Conservation (phyloP, 2,113 vertebrate genomes). For the Catharus minimus region DNA sequence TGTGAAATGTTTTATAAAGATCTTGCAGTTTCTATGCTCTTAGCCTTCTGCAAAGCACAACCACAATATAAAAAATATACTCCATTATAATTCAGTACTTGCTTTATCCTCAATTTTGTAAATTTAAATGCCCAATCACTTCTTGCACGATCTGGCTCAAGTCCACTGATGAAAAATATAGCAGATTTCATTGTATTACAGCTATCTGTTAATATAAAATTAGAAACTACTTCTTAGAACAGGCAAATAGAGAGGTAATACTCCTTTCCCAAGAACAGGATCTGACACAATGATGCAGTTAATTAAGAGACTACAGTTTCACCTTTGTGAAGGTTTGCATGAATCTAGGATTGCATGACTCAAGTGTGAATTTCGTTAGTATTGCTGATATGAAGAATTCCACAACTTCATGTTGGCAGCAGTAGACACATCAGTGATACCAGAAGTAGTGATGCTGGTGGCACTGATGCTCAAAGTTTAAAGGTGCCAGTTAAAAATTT, state of each 20-base stretch:
- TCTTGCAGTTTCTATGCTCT: neutral
- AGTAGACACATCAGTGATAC: neutral
- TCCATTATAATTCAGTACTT: neutral
- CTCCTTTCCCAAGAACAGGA: fast-evolving
- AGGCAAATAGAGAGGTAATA: neutral
- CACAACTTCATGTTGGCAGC: neutral
- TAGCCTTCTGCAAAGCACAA: neutral
- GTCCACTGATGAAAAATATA: neutral
- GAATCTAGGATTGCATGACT: neutral
- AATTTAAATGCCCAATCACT: neutral
- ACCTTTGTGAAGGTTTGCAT: neutral
- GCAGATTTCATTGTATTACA: neutral
- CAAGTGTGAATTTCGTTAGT: neutral
- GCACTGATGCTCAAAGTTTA: neutral
- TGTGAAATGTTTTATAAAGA: neutral
- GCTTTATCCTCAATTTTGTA: neutral
- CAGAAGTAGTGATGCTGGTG: neutral
- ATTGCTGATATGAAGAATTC: neutral
- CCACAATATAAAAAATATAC: neutral
- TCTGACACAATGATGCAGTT: neutral
- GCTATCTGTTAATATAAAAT: neutral
- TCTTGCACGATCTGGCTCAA: neutral
- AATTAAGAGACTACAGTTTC: neutral
- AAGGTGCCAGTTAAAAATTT: fast-evolving
- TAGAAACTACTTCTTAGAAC: neutral